A percentile compares a stretch with the other conserved stretches of the same genome.
phyloP scores from a whole-genome alignment of 2,113 vertebrate species.

The Upupa epops region DNA sequence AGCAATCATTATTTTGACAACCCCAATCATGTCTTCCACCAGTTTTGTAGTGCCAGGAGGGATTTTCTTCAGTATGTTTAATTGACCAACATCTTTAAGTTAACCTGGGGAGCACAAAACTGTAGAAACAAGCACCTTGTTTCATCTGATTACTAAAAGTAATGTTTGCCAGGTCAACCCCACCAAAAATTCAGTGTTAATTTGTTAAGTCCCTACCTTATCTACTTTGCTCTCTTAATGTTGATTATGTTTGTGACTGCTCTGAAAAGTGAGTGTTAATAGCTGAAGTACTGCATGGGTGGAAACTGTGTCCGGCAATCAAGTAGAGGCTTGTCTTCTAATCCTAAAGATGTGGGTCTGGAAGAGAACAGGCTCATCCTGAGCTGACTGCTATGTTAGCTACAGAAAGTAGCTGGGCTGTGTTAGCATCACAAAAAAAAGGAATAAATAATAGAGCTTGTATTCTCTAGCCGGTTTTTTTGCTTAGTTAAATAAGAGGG shows the following conservation, averaged over 20 bases:
- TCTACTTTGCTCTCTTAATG: background rate
- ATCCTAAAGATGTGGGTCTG: background rate
- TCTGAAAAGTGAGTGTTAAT: background rate
- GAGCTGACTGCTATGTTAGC: background rate
- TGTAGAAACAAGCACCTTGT: background rate
- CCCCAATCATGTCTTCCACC: background rate
- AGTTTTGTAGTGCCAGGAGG: background rate
- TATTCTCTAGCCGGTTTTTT: background rate
- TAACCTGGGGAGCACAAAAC: background rate
- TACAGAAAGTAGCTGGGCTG: background rate
- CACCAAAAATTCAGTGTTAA: background rate
- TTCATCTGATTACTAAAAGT: background rate
- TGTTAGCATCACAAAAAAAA: background rate
- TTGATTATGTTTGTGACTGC: background rate
- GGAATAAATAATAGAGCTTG: background rate
- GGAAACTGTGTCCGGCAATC: background rate
- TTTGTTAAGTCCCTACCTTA: background rate
- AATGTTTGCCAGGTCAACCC: background rate
- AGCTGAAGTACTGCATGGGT: background rate
- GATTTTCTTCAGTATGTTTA: background rate
- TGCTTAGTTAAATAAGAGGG: background rate
- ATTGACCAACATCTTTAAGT: background rate
- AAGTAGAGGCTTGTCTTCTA: background rate
- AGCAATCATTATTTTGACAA: background rate
- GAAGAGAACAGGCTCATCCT: background rate